A percentile compares a stretch with the other conserved stretches of the same genome.
Evolutionary conservation across 2,888 invertebrate genomes (phyloP).

Genomic region (Helicoverpa assulta): DNA sequence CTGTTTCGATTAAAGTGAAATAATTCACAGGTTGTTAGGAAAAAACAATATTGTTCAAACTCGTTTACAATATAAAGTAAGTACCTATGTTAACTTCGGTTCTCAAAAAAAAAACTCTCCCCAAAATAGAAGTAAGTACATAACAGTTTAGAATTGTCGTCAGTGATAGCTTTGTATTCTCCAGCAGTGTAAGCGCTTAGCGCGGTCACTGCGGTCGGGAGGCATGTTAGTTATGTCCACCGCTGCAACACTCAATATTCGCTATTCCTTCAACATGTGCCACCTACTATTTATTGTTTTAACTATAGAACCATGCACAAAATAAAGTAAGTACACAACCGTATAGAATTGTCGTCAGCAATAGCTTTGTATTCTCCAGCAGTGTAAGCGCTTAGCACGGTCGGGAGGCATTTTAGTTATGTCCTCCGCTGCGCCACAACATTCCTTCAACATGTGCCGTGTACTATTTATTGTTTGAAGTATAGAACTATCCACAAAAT

Average conservation of each 20-base stretch:
- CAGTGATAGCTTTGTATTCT: constrained; percentile 29
- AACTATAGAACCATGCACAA: neutral
- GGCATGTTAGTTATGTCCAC: constrained; percentile 15
- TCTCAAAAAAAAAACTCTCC: too few species aligned
- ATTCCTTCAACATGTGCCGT: constrained; percentile 6
- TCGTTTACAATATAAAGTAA: too few species aligned
- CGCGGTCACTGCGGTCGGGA: constrained; percentile 30
- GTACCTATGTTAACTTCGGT: too few species aligned
- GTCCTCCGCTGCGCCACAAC: neutral
- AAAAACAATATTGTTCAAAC: too few species aligned
- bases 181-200: constrained; percentile 14
- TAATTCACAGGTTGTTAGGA: too few species aligned
- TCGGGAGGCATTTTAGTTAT: constrained; percentile 18
- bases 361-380: constrained; percentile 29
- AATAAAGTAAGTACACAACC: neutral
- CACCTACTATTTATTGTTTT: neutral
- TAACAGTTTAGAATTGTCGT: constrained; percentile 23
- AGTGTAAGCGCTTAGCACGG: constrained; percentile 22
- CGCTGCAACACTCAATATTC: neutral
- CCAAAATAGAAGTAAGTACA: neutral
- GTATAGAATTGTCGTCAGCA: constrained; percentile 26
- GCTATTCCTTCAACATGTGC: constrained; percentile 4
- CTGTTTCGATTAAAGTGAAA: too few species aligned
- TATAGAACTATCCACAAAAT: constrained; percentile 3
- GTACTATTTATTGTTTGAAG: constrained; percentile 8